phyloP scores from a whole-genome alignment of 2,113 vertebrate genomes.

The Empidonax traillii region DNA sequence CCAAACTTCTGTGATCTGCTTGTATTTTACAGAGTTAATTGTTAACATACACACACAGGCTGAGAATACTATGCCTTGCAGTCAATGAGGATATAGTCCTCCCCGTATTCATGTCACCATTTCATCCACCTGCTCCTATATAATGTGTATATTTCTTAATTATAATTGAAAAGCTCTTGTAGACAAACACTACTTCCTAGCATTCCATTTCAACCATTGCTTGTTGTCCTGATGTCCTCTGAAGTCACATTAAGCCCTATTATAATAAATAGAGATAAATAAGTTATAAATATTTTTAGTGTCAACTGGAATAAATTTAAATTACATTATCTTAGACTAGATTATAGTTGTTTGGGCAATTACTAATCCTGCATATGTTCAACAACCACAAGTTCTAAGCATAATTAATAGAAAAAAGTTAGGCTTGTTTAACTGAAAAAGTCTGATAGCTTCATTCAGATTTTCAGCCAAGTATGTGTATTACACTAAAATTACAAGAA shows the following conservation, averaged over 20 bases:
- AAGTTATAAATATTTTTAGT: background rate
- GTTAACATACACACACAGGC: background rate
- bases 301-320: background rate
- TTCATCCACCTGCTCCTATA: background rate
- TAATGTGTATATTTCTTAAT: background rate
- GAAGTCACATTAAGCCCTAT: background rate
- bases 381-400: background rate
- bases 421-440: background rate
- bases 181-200: background rate
- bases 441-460: background rate
- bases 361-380: background rate
- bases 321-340: background rate
- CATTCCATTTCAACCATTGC: background rate
- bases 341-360: background rate
- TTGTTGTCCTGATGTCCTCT: too few relatives aligned
- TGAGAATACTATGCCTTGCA: background rate
- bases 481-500: background rate
- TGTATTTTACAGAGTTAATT: background rate
- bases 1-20: background rate
- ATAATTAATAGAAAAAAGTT: background rate
- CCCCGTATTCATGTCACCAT: background rate
- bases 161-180: background rate
- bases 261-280: background rate
- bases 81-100: background rate
- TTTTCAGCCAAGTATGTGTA: background rate